These are phyloP conservation scores for Clostera curtula DNA, from an alignment of 2,888 invertebrate genomes.

Conservation along the genomic window DNA sequence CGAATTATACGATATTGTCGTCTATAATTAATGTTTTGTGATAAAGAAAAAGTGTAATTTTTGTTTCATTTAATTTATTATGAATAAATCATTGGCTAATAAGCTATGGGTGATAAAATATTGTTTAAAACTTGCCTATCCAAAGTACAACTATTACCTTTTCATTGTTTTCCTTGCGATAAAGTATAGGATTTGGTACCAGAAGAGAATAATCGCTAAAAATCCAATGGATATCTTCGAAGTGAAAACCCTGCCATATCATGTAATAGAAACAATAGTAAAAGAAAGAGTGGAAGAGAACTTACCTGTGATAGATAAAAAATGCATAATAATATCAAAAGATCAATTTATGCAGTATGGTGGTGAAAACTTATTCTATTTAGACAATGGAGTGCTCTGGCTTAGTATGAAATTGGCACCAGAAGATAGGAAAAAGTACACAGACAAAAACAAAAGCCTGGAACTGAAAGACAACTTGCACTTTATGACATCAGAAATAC, in stretches of 20 bases:
- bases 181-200: constrained; percentile 52
- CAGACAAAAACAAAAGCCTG: constrained; percentile 25
- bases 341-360: constrained; percentile 54
- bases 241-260: constrained; percentile 40
- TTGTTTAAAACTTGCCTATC: constrained; percentile 62
- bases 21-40: constrained; percentile 8
- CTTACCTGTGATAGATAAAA: constrained; percentile 40
- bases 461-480: constrained; percentile 42
- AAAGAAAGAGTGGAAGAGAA: constrained; percentile 40
- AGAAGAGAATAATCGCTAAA: constrained; percentile 18
- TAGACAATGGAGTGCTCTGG: constrained; percentile 63
- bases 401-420: constrained; percentile 45
- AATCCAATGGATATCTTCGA: constrained; percentile 40
- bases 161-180: constrained; percentile 60
- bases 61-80: constrained; percentile 29
- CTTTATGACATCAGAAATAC: constrained; percentile 50
- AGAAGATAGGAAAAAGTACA: constrained; percentile 36
- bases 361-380: constrained; percentile 62
- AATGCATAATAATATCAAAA: constrained; percentile 55
- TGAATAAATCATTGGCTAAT: constrained; percentile 43
- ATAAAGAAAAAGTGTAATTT: constrained; percentile 1
- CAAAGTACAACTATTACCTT: constrained; percentile 58
- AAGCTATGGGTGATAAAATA: constrained; percentile 65
- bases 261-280: constrained; percentile 33
- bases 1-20: constrained; percentile 2